Conservation (phyloP, 1,140 invertebrate species). For the Ruditapes philippinarum region DNA sequence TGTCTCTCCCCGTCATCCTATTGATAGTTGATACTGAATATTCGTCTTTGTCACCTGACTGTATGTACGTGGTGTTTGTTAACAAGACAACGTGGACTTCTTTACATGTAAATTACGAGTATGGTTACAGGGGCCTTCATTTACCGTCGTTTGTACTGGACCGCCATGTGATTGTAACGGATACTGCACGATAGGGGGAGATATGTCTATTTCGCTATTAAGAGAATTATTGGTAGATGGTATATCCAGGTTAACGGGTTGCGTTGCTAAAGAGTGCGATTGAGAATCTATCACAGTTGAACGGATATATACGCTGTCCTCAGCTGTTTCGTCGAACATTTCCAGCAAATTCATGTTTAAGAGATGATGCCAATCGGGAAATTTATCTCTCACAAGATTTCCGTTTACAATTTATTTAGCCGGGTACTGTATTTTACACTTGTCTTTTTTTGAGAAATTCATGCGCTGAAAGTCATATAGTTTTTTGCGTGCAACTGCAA, state of each 20-base stretch:
- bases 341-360: background rate
- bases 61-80: background rate
- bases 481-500: background rate
- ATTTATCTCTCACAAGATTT: background rate
- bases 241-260: background rate
- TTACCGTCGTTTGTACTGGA: no score
- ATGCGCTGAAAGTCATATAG: background rate
- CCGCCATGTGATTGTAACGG: background rate
- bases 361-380: constrained; percentile 9
- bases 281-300: background rate
- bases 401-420: background rate
- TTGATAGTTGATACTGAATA: background rate
- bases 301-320: background rate
- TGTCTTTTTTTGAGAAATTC: background rate
- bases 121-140: background rate
- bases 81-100: no score
- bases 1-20: constrained; percentile 2
- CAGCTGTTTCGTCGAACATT: background rate
- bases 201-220: background rate
- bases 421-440: constrained; percentile 7
- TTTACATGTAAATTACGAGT: background rate
- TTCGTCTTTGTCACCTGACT: no score
- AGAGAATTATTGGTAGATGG: background rate
- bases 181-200: background rate
- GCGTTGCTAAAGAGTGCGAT: background rate